phyloP scores from a whole-genome alignment of 2,113 vertebrate genomes.

The Cardinalis cardinalis region DNA sequence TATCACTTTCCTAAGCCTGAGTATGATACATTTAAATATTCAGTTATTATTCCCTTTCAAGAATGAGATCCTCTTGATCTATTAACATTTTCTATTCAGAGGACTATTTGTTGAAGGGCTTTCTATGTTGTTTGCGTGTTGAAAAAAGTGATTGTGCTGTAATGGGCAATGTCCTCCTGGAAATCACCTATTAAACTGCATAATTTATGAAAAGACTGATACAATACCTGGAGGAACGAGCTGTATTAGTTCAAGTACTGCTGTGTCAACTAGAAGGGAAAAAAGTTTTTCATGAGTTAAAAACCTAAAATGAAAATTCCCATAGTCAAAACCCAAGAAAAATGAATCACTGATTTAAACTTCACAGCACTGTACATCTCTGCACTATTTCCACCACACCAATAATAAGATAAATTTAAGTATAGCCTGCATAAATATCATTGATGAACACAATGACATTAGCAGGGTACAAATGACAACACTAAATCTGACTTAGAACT shows the following conservation, averaged over 20 bases:
- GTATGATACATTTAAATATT: constrained; percentile 28
- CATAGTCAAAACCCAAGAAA: not conserved
- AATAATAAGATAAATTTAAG: not conserved
- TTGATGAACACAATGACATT: not conserved
- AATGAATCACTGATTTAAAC: not conserved
- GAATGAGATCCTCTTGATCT: constrained; percentile 43
- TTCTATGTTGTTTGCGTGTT: constrained; percentile 25
- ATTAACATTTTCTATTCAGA: constrained; percentile 42
- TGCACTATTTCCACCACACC: not conserved
- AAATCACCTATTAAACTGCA: constrained; percentile 40
- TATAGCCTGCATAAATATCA: not conserved
- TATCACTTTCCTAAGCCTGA: constrained; percentile 18
- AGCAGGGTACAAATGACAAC: not conserved
- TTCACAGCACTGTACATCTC: not conserved
- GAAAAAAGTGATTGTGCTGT: constrained; percentile 3
- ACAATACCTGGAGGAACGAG: constrained; percentile 88
- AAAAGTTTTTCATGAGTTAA: constrained; percentile 38
- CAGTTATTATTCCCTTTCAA: constrained; percentile 1
- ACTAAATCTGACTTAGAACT: not conserved
- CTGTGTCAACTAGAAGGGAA: constrained; percentile 85
- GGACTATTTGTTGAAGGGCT: constrained; percentile 29
- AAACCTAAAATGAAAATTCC: not conserved
- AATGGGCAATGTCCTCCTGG: constrained; percentile 5
- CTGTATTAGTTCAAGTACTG: constrained; percentile 90
- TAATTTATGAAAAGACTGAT: constrained; percentile 38